Evolutionary conservation across 2,797 vertebrate genomes (phyloP).

Genomic region (Petrocephalus sullivani): DNA sequence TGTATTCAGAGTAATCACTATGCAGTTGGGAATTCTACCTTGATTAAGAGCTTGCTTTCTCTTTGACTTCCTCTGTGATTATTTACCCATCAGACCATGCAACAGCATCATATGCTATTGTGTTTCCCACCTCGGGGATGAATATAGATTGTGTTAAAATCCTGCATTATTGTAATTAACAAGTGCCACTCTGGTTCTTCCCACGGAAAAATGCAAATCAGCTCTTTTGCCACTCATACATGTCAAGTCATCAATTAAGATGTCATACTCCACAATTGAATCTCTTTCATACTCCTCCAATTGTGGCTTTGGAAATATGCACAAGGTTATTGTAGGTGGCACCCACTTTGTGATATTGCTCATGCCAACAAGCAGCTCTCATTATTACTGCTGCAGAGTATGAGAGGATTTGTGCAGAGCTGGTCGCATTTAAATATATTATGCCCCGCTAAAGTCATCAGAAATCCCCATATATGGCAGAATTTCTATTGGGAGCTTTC

Average conservation of each 20-base stretch:
- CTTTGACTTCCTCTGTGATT: constrained; percentile 28
- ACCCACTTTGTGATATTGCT: constrained; percentile 12
- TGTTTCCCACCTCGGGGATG: constrained; percentile 44
- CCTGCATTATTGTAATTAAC: constrained; percentile 53
- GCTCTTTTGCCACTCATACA: constrained; percentile 36
- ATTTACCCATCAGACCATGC: constrained; percentile 38
- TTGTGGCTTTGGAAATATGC: constrained; percentile 37
- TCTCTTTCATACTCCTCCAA: constrained; percentile 39
- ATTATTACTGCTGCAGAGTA: constrained; percentile 24
- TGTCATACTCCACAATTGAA: constrained; percentile 40
- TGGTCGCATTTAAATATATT: constrained; percentile 9
- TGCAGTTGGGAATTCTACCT: constrained; percentile 32
- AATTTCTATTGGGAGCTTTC: neutral
- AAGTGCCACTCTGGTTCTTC: constrained; percentile 31
- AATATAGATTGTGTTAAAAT: constrained; percentile 40
- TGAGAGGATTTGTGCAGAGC: constrained; percentile 12
- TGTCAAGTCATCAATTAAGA: constrained; percentile 51
- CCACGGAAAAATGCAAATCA: constrained; percentile 25
- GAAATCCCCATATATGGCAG: neutral
- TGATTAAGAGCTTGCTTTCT: constrained; percentile 40
- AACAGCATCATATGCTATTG: constrained; percentile 52
- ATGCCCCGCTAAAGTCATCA: constrained; percentile 9
- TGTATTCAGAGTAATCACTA: constrained; percentile 43
- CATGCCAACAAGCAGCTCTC: constrained; percentile 24
- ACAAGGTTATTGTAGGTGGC: constrained; percentile 25